phyloP scores from a whole-genome alignment of 1,140 invertebrate genomes.

The Schlechtendalia chinensis region DNA sequence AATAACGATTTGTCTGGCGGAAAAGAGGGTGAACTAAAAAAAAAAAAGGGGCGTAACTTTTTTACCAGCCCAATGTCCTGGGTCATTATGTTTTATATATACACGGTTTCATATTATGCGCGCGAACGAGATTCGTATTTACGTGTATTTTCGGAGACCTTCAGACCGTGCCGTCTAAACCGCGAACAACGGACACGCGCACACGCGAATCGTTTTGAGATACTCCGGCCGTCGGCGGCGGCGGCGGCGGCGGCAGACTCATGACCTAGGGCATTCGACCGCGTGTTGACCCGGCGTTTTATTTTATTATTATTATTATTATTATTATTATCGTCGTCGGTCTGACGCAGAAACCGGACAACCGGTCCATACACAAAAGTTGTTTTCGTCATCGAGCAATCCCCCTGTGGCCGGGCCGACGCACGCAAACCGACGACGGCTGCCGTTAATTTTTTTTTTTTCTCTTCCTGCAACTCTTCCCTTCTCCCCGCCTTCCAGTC shows the following conservation, averaged over 20 bases:
- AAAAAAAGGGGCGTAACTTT: no score
- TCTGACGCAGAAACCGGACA: conserved; percentile 27
- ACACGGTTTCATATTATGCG: no score
- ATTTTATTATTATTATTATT: conserved; percentile 31
- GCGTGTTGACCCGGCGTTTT: conserved; percentile 26
- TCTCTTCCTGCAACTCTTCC: background rate
- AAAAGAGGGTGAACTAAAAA: no score
- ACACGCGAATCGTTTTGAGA: conserved; percentile 40
- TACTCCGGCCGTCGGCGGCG: conserved; percentile 10
- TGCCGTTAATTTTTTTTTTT: conserved; percentile 42
- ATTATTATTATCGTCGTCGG: no score
- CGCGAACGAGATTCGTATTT: no score
- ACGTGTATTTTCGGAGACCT: no score
- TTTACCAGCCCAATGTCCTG: no score
- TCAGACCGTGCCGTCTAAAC: background rate
- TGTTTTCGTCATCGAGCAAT: conserved; percentile 44
- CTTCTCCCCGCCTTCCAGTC: background rate
- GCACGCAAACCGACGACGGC: background rate
- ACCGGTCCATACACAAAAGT: conserved; percentile 41
- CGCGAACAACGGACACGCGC: background rate
- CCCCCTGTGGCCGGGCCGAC: conserved; percentile 4
- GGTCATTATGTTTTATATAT: no score
- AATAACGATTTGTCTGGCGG: no score
- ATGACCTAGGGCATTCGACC: conserved; percentile 30
- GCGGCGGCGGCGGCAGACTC: background rate